Evolutionary conservation across 1,140 invertebrate genomes (phyloP).

Genomic region (Panonychus citri): DNA sequence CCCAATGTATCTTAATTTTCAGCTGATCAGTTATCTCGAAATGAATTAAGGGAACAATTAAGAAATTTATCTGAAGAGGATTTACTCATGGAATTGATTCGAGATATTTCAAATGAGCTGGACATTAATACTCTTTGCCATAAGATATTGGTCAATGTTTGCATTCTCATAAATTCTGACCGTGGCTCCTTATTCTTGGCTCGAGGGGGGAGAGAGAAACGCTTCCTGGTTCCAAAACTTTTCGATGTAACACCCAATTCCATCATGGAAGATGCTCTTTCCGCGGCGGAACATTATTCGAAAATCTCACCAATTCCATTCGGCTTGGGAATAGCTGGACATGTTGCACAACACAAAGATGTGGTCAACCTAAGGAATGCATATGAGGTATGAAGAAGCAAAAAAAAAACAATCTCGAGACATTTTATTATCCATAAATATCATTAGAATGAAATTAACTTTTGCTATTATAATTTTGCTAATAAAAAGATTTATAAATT

Average conservation of each 20-base stretch:
- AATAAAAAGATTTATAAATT: no score
- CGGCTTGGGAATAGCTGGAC: conserved; percentile 66
- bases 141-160: conserved; percentile 77
- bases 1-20: not conserved
- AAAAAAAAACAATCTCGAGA: no score
- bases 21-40: not conserved
- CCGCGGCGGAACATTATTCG: conserved; percentile 45
- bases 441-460: no score
- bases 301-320: conserved; percentile 40
- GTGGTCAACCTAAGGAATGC: conserved; percentile 74
- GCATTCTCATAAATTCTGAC: conserved; percentile 59
- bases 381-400: conserved; percentile 36
- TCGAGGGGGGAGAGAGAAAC: conserved; percentile 42
- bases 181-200: conserved; percentile 64
- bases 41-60: conserved; percentile 9
- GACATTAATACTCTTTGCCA: conserved; percentile 78
- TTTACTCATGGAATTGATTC: conserved; percentile 73
- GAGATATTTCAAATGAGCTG: conserved; percentile 72
- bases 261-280: conserved; percentile 50
- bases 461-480: no score
- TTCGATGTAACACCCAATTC: conserved; percentile 74
- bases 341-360: conserved; percentile 61
- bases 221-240: conserved; percentile 64
- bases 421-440: no score
- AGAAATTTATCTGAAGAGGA: conserved; percentile 16